These are phyloP conservation scores for Bos indicus DNA, from an alignment of 2,113 vertebrate genomes.

Conservation along the genomic window DNA sequence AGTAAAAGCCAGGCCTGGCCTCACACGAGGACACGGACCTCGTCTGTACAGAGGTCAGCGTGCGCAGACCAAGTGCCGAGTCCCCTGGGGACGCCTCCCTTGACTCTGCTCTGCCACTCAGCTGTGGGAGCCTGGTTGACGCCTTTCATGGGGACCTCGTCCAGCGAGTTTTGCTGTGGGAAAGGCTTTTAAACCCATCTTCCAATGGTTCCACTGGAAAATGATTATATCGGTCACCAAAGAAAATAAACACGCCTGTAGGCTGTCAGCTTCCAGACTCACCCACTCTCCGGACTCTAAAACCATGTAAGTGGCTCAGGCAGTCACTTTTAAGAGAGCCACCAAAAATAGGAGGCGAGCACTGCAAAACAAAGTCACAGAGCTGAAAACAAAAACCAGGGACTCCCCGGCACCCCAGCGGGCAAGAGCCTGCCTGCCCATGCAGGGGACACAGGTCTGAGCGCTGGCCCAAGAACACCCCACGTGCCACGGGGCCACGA, in stretches of 20 bases:
- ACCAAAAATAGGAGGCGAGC: neutral
- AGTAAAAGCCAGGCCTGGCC: neutral
- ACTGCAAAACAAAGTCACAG: neutral
- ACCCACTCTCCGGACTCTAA: neutral
- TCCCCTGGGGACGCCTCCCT: neutral
- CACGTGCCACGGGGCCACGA: neutral
- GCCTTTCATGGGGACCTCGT: neutral
- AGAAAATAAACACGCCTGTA: neutral
- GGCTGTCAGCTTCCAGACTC: neutral
- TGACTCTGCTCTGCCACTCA: neutral
- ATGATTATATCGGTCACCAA: neutral
- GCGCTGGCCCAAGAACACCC: neutral
- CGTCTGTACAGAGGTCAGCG: neutral
- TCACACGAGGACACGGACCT: neutral
- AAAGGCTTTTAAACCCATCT: neutral
- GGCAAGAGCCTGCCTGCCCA: neutral
- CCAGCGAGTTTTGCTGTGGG: neutral
- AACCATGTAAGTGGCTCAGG: neutral
- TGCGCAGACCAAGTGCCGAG: neutral
- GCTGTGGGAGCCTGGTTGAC: neutral
- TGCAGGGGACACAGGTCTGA: neutral
- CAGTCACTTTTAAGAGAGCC: neutral
- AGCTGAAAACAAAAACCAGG: neutral
- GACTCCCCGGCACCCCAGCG: fast-evolving
- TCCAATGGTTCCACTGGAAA: neutral